Percentiles rank a stretch among this genome's conserved stretches.
These are phyloP conservation scores for Phrynocephalus versicolor DNA, from an alignment of 2,113 vertebrate genomes.

Conservation along the genomic window DNA sequence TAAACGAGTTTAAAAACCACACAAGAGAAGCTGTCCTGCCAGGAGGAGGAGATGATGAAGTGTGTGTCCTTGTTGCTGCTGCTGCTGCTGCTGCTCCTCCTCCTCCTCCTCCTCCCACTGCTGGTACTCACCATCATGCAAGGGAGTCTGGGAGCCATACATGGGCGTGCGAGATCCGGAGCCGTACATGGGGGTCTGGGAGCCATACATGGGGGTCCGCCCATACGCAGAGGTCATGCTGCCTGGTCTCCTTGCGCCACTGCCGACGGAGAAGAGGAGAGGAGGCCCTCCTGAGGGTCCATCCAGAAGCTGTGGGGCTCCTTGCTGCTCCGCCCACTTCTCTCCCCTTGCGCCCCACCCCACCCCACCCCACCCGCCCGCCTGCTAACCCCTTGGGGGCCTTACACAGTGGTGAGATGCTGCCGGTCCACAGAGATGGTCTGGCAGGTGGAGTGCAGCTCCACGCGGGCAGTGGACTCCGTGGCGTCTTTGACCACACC, in stretches of 20 bases:
- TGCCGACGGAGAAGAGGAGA: constrained; percentile 43
- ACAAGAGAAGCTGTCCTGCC: no score
- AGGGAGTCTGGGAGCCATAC: constrained; percentile 92
- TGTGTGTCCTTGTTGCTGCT: no score
- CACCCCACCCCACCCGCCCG: no score
- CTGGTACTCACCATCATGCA: constrained; percentile 86
- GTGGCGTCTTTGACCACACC: constrained; percentile 95
- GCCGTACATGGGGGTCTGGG: constrained; percentile 92
- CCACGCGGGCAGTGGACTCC: constrained; percentile 89
- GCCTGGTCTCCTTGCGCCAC: constrained; percentile 81
- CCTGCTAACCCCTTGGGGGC: no score
- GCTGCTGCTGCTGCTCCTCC: no score
- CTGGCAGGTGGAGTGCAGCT: constrained; percentile 95
- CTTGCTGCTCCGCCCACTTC: no score
- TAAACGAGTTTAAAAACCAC: no score
- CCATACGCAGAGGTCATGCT: constrained; percentile 86
- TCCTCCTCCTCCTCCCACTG: accelerated
- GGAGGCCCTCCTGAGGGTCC: no score
- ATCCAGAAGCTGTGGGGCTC: no score
- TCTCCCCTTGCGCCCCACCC: neutral
- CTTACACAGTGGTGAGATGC: constrained; percentile 87
- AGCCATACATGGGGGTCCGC: constrained; percentile 91
- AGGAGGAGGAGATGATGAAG: no score
- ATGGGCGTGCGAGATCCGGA: constrained; percentile 92
- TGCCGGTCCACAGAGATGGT: constrained; percentile 96